Percentiles rank a stretch among this genome's conserved stretches.
Conservation (phyloP, 2,113 vertebrate genomes). For the Gymnogyps californianus region DNA sequence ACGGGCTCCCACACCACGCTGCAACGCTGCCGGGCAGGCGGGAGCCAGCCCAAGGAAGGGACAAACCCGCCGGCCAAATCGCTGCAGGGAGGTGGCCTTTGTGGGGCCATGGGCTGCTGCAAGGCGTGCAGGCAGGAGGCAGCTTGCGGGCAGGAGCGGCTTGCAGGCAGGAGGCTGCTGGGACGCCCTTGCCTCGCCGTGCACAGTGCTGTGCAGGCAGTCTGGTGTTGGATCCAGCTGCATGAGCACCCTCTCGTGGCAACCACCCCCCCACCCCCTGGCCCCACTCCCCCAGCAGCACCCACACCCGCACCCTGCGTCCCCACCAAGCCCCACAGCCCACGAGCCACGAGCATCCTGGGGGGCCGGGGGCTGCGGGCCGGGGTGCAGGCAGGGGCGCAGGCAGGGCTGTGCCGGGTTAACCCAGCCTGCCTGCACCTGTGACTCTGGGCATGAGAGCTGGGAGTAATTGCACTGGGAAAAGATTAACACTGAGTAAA, state of each 20-base stretch:
- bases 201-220: neutral
- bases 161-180: neutral
- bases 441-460: neutral
- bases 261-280: too few species aligned
- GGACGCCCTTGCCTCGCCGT: neutral
- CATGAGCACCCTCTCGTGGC: slow-evolving; percentile 22
- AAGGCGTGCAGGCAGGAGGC: neutral
- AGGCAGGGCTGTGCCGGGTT: neutral
- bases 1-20: too few species aligned
- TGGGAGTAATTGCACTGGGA: neutral
- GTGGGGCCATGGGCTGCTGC: neutral
- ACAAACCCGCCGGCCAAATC: neutral
- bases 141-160: too few species aligned
- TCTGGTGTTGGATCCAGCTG: neutral
- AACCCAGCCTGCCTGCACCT: neutral
- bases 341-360: rapidly evolving
- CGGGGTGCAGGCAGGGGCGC: neutral
- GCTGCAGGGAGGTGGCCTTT: neutral
- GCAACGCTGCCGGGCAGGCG: neutral
- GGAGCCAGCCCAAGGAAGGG: neutral
- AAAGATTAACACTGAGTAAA: neutral
- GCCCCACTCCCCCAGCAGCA: neutral
- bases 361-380: neutral
- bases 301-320: rapidly evolving
- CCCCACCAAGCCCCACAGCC: neutral